Base-by-base conservation (phyloP, 2,888 invertebrate genomes). In the Sphaerophoria taeniata region DNA sequence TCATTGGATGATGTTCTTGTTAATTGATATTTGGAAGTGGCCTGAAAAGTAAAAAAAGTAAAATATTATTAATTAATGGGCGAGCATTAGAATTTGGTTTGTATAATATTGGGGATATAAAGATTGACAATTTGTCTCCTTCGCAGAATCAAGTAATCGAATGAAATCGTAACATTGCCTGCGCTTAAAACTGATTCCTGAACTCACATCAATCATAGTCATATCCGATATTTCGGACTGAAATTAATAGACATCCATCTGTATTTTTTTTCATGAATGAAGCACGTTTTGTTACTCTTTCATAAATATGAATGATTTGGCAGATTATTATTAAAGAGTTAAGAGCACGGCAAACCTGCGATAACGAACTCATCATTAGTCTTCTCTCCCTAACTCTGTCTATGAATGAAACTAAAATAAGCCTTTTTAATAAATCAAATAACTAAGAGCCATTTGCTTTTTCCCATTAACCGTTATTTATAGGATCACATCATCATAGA, bases 391-490 rank as follows among this genome's bases (percentile, higher is more conserved):
- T 1, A 39, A 39, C 43, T 43, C 6, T 43, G 14, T 7, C 24
- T 65, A 39, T 67, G 53, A 67, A 67, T 53, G 39, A 31, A 53
- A n/a, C 53, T 31, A 6, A 49, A 51, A 34, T 24, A 16, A 49
- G 36, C 65, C 65, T 51, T 67, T 67, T 3, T 31, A 53, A 67
- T 67, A 67, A 31, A 53, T 51, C 51, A 39, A 63, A 53, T 60
- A 73, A 34, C 12, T 47, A 34, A 56, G 55, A 73, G 16, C 47
- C 16, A 45, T 39, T 33, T 65, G 12, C 39, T 11, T 34, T 16
- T 7, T 45, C 7, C 14, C 33, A 55, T 73, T 63, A 45, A 55
- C 3, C 3, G 36, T 74, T 74, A 65, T 74, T 74, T 74, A 56
- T 74, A 34, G 31, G 24, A 65, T 14, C 31, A 47, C 65, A 74